Percentiles rank a stretch among this genome's conserved stretches.
These are phyloP conservation scores for Aptenodytes forsteri DNA, from an alignment of 2,113 vertebrate species.

Conservation along the genomic window DNA sequence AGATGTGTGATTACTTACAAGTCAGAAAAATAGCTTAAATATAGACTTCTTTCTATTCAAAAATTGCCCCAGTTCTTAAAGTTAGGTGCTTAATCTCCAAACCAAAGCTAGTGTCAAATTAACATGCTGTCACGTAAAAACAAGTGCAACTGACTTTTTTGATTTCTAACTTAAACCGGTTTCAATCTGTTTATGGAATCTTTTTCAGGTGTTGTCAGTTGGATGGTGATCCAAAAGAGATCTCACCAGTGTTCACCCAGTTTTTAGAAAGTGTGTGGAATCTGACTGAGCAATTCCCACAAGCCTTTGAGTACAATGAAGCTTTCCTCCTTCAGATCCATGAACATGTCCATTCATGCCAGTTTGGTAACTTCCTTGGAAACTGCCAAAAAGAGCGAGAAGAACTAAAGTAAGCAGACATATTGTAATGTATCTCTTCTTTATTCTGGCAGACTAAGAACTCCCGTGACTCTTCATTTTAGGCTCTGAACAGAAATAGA, in stretches of 20 bases:
- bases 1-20: neutral
- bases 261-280: slow-evolving; percentile 98
- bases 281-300: slow-evolving; percentile 91
- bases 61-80: neutral
- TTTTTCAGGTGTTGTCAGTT: slow-evolving; percentile 91
- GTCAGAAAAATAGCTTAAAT: slow-evolving; percentile 6
- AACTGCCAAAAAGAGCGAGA: slow-evolving; percentile 95
- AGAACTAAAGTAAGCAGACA: slow-evolving; percentile 86
- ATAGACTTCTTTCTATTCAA: slow-evolving; percentile 2
- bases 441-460: neutral
- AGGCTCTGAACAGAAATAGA: neutral
- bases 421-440: neutral
- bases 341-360: slow-evolving; percentile 95
- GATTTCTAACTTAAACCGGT: neutral
- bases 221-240: slow-evolving; percentile 92
- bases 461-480: neutral
- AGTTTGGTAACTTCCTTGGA: slow-evolving; percentile 97
- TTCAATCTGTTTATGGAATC: slow-evolving; percentile 37
- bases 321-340: slow-evolving; percentile 98
- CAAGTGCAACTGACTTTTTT: neutral
- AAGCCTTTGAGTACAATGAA: slow-evolving; percentile 95
- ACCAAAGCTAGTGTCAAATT: neutral
- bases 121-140: neutral
- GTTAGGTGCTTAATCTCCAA: neutral
- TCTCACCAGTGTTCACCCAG: slow-evolving; percentile 95